Percentiles rank a stretch among this genome's conserved stretches.
Conservation (phyloP, 2,113 vertebrate genomes). For the Caloenas nicobarica region DNA sequence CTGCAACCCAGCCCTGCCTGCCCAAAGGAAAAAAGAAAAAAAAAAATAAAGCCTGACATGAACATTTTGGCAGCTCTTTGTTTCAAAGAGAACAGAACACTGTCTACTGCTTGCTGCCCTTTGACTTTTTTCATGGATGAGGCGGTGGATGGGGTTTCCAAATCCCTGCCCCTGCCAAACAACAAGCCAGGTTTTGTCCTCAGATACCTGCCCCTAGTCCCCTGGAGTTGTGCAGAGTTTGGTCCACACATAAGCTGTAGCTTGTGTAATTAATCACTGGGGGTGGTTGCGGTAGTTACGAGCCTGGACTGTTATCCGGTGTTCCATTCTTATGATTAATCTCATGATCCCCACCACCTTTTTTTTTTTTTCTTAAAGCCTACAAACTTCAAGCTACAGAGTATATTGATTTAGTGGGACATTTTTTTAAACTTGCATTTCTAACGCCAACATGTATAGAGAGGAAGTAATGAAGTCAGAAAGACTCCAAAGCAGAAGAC, state of each 20-base stretch:
- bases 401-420: neutral
- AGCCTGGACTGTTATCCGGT: neutral
- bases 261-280: neutral
- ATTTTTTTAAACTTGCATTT: neutral
- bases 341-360: neutral
- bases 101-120: neutral
- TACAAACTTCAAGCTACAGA: neutral
- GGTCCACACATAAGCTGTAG: neutral
- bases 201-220: neutral
- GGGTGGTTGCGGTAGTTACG: neutral
- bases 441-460: neutral
- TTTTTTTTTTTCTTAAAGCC: neutral
- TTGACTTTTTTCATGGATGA: neutral
- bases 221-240: neutral
- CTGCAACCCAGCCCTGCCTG: neutral
- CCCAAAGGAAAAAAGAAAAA: neutral
- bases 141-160: neutral
- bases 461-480: neutral
- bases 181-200: neutral
- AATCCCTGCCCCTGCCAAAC: neutral
- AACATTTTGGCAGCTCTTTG: constrained; percentile 17
- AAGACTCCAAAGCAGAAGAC: neutral
- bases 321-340: neutral
- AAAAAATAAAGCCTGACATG: neutral
- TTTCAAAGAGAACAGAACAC: neutral